Base-by-base conservation (phyloP, 2,113 vertebrate species). In the Epinephelus cyanopodus region DNA sequence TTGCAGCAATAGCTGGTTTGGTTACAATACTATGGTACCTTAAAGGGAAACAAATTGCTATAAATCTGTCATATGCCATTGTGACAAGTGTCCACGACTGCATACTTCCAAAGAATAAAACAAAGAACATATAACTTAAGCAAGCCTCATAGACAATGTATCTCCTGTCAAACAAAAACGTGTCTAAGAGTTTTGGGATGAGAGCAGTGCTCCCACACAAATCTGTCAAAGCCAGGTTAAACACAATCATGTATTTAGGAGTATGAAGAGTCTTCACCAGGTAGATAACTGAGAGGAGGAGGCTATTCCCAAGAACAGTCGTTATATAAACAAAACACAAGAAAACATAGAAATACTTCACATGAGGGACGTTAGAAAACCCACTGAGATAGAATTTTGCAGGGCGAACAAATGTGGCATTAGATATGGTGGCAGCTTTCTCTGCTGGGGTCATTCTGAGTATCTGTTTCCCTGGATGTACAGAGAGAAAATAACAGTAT, bases 11-110 rank as follows among this genome's bases (percentile, higher is more conserved):
- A 42, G 63, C 5, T 62, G 2, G 17, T 65, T 69, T 86, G 0
- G 92, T 92, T 21, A 93, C 57, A 37, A 93, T 69, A 23, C 45
- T 79, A 19, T 91, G 83, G 45, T 92, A 93, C 19, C 76, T 74
- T n/a, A 94, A 78, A 66, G 94, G 94, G 25, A 88, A 89, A 14
- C 90, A 93, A 75, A 95, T 94, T 0, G 94, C 92, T 58, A 94
- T 48, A 3, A 94, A 67, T 84, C 94, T 90, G 83, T 95, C 94
- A 83, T 87, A 94, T 9, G 93, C 81, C 83, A 95, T 88, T 3
- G 29, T 78, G 3, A 83, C 48, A 37, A 95, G 88, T 19, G 87
- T 89, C 78, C 91, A 88, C 10, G 94, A 94, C 66, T 95, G 91
- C 21, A 93, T 1, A 42, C 70, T 2, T 62, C 0, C 37, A 63